These are phyloP conservation scores for Scaeva pyrastri DNA, from an alignment of 2,888 invertebrate genomes.

Conservation along the genomic window DNA sequence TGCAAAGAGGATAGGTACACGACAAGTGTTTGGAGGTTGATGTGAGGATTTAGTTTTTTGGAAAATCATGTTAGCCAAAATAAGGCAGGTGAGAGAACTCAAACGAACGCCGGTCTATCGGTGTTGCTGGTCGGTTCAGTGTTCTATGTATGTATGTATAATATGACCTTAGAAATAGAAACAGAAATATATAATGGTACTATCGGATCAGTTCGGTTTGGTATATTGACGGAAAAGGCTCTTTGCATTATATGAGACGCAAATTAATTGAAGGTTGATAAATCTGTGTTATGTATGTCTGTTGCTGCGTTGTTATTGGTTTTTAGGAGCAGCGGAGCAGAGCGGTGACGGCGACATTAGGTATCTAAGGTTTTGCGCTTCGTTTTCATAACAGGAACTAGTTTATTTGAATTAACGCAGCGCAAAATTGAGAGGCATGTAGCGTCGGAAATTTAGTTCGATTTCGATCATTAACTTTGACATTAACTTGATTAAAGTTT, in stretches of 20 bases:
- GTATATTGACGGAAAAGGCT: slow-evolving; percentile 4
- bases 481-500: background rate
- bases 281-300: background rate
- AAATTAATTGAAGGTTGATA: slow-evolving; percentile 36
- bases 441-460: background rate
- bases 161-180: slow-evolving; percentile 9
- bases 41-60: slow-evolving; percentile 34
- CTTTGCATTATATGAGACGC: background rate
- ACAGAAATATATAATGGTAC: background rate
- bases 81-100: slow-evolving; percentile 27
- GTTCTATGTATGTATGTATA: slow-evolving; percentile 34
- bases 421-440: background rate
- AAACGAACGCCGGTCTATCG: background rate
- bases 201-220: too few species aligned
- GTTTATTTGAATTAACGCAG: background rate
- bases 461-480: background rate
- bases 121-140: slow-evolving; percentile 27
- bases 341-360: too few species aligned
- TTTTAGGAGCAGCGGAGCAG: too few species aligned
- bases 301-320: background rate
- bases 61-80: slow-evolving; percentile 45
- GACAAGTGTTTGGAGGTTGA: slow-evolving; percentile 2
- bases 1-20: background rate
- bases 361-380: background rate
- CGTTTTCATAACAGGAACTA: background rate